Conservation (phyloP, 2,888 invertebrate species). For the Anoncus sp. region DNA sequence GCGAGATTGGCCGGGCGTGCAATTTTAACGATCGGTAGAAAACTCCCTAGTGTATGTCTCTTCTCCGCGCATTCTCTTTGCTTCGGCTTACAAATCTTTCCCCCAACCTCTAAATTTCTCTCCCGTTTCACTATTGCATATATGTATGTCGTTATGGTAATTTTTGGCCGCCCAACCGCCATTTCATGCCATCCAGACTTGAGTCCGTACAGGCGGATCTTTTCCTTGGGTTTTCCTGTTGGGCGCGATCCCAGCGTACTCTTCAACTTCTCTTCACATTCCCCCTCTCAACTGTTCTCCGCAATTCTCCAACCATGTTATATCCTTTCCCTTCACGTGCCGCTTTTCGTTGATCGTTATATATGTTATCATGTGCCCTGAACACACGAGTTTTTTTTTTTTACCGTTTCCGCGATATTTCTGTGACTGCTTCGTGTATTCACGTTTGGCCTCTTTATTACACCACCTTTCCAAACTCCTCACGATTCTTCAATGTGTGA, state of each 20-base stretch:
- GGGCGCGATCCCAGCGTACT: slow-evolving; percentile 40
- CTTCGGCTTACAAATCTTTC: slow-evolving; percentile 20
- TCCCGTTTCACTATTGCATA: slow-evolving; percentile 70
- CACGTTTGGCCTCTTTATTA: slow-evolving; percentile 45
- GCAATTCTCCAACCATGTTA: slow-evolving; percentile 42
- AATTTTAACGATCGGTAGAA: slow-evolving; percentile 64
- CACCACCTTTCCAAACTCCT: slow-evolving; percentile 8
- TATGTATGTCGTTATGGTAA: slow-evolving; percentile 79
- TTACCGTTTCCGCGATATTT: slow-evolving; percentile 33
- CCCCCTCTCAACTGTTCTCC: slow-evolving; percentile 38
- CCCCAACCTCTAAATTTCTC: slow-evolving; percentile 46
- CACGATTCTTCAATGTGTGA: slow-evolving; percentile 1
- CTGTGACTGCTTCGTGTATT: slow-evolving; percentile 17
- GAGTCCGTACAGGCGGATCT: slow-evolving; percentile 37
- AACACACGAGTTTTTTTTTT: slow-evolving; percentile 40
- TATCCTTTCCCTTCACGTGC: slow-evolving; percentile 21
- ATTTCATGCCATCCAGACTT: slow-evolving; percentile 46
- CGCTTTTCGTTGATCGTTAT: slow-evolving; percentile 30
- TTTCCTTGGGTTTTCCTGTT: slow-evolving; percentile 40
- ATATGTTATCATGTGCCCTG: slow-evolving; percentile 27
- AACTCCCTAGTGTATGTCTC: slow-evolving; percentile 36
- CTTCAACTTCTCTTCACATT: slow-evolving; percentile 51
- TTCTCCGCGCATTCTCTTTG: slow-evolving; percentile 17
- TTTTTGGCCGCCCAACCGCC: slow-evolving; percentile 65
- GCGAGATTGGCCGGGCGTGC: slow-evolving; percentile 58